Base-by-base conservation (phyloP, 2,888 invertebrate species). In the Muscina levida region DNA sequence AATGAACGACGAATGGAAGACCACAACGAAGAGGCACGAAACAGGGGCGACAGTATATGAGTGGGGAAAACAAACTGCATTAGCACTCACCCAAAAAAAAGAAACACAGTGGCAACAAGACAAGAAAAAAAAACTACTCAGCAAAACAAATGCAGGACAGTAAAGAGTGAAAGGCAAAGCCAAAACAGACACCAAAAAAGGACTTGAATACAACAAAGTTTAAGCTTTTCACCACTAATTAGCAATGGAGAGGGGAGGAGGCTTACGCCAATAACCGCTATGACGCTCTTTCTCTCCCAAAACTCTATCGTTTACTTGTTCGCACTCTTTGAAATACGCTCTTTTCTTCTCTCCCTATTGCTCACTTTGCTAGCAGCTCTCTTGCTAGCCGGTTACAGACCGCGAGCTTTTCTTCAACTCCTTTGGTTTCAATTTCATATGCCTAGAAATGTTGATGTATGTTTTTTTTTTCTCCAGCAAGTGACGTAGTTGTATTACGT, bases 181-280 rank as follows among this genome's bases (percentile, higher is more conserved):
- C 8, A 59, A 24, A 56, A 53, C 24, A 24, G n/a, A 19, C 19
- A 15, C 31, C 6, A 24, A 24, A 22, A 62, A 42, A n/a, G 39
- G 19, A 19, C 62, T 10, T 22, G 31, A 8, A 31, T 31, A 31
- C 31, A 62, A n/a, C n/a, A n/a, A n/a, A n/a, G n/a, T n/a, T n/a
- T n/a, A n/a, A 62, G 62, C 62, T 62, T 62, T 62, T 62, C 62
- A 62, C 62, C 62, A 42, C 62, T 22, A 62, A 42, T 42, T 62
- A 22, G 31, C 31, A 5, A 3, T 31, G n/a, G n/a, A n/a, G n/a
- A n/a, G n/a, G n/a, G n/a, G n/a, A n/a, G n/a, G n/a, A n/a, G n/a
- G n/a, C 31, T 31, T 31, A 31, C 31, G n/a, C n/a, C n/a, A n/a
- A n/a, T 31, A 31, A 31, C 31, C 31, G 31, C 19, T 51, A 11